phyloP scores from a whole-genome alignment of 2,888 invertebrate genomes.

The Antheraea assamensis region DNA sequence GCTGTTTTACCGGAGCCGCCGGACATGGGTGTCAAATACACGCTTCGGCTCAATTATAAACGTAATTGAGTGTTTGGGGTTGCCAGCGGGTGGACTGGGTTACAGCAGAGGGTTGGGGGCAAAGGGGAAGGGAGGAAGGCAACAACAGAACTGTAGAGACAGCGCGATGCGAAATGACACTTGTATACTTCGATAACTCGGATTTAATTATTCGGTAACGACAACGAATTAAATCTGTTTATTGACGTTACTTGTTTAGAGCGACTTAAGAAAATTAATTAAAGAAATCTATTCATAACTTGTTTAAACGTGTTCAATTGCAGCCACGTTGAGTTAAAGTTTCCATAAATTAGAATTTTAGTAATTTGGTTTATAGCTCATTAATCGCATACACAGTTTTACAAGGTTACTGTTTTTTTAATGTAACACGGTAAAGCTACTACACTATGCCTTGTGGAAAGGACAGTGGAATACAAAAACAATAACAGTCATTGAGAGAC shows the following conservation, averaged over 20 bases:
- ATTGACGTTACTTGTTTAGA: neutral
- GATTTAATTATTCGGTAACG: constrained; percentile 9
- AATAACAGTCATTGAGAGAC: too few relatives aligned
- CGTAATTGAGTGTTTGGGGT: constrained; percentile 67
- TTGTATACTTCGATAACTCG: constrained; percentile 28
- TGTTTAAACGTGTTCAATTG: too few relatives aligned
- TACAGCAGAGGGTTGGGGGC: constrained; percentile 3
- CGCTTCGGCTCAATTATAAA: constrained; percentile 70
- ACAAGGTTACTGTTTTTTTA: too few relatives aligned
- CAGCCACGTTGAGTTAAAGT: too few relatives aligned
- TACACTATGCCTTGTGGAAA: too few relatives aligned
- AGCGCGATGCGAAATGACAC: constrained; percentile 36
- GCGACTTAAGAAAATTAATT: neutral
- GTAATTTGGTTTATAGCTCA: too few relatives aligned
- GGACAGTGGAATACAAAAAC: too few relatives aligned
- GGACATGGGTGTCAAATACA: constrained; percentile 65
- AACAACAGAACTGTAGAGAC: constrained; percentile 11
- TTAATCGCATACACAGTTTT: too few relatives aligned
- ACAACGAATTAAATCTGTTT: constrained; percentile 11
- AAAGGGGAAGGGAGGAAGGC: neutral
- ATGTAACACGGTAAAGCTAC: too few relatives aligned
- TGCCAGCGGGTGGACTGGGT: constrained; percentile 24
- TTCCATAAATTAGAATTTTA: too few relatives aligned
- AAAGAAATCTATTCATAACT: neutral
- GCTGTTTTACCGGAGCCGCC: constrained; percentile 36